Evolutionary conservation across 1,140 invertebrate species (phyloP).

Genomic region (Brachionus paranguensis): DNA sequence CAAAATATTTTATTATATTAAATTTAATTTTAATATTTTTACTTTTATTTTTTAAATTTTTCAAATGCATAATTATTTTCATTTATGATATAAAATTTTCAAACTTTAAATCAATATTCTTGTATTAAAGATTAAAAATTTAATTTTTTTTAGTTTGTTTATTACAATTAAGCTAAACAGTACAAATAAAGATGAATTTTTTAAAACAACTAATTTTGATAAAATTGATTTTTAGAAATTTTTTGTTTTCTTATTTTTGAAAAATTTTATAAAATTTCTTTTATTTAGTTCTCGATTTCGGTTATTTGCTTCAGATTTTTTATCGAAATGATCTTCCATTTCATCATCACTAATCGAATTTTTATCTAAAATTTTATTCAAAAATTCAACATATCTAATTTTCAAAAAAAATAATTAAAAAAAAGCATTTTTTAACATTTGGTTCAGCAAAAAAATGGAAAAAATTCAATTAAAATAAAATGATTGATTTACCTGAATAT

Average conservation of each 20-base stretch:
- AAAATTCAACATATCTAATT: constrained; percentile 32
- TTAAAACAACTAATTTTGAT: neutral
- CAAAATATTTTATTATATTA: too few relatives aligned
- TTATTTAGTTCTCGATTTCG: neutral
- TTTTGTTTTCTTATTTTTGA: neutral
- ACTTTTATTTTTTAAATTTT: too few relatives aligned
- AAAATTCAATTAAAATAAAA: neutral
- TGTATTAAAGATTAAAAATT: too few relatives aligned
- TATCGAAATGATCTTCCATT: neutral
- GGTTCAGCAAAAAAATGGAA: neutral
- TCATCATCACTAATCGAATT: neutral
- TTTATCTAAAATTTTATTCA: constrained; percentile 36
- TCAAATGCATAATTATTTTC: too few relatives aligned
- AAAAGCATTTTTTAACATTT: neutral
- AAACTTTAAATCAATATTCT: too few relatives aligned
- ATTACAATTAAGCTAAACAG: too few relatives aligned
- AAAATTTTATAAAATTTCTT: constrained; percentile 9
- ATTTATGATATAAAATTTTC: too few relatives aligned
- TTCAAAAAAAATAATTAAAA: neutral
- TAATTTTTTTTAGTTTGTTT: too few relatives aligned
- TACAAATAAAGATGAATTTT: too few relatives aligned
- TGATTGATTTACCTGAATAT: neutral
- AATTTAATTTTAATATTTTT: too few relatives aligned
- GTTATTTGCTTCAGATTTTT: neutral
- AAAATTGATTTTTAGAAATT: neutral